A percentile compares a stretch with the other conserved stretches of the same genome.
phyloP scores from a whole-genome alignment of 2,888 invertebrate species.

The Nesidiocoris tenuis region DNA sequence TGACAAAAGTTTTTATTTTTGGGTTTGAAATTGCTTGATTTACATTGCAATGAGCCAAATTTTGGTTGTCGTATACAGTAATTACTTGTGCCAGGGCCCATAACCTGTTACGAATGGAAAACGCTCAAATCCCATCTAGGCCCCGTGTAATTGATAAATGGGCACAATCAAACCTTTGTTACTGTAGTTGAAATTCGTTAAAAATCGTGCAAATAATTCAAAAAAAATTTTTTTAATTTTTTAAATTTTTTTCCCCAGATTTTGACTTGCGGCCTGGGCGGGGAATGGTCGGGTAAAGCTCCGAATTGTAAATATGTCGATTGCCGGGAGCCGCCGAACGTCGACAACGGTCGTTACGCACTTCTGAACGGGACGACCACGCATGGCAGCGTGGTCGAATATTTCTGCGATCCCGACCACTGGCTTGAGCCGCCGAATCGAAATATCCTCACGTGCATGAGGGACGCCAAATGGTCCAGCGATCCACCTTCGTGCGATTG shows the following conservation, averaged over 20 bases:
- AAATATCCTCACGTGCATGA: conserved; percentile 68
- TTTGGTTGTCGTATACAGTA: no score
- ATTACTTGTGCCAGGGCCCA: no score
- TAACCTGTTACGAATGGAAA: no score
- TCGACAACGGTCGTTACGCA: conserved; percentile 72
- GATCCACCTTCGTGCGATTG: conserved; percentile 83
- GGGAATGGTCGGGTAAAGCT: conserved; percentile 76
- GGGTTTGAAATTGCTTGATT: no score
- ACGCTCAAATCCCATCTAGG: no score
- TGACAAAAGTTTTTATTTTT: no score
- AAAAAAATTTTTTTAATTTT: no score
- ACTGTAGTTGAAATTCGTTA: no score
- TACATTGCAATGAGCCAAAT: no score
- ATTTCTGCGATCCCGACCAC: conserved; percentile 77
- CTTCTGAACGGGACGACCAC: conserved; percentile 78
- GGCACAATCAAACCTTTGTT: no score
- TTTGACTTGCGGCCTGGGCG: conserved; percentile 80
- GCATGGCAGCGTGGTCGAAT: conserved; percentile 74
- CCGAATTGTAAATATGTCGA: conserved; percentile 84
- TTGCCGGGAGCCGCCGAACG: conserved; percentile 78
- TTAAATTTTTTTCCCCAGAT: conserved; percentile 57
- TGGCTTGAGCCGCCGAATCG: conserved; percentile 73
- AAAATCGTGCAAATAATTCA: no score
- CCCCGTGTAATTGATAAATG: no score
- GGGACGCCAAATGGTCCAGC: conserved; percentile 84